Evolutionary conservation across 2,797 vertebrate species (phyloP), one percentile per base, ranked within the genome.

Genomic region (Macroramphosus scolopax): DNA sequence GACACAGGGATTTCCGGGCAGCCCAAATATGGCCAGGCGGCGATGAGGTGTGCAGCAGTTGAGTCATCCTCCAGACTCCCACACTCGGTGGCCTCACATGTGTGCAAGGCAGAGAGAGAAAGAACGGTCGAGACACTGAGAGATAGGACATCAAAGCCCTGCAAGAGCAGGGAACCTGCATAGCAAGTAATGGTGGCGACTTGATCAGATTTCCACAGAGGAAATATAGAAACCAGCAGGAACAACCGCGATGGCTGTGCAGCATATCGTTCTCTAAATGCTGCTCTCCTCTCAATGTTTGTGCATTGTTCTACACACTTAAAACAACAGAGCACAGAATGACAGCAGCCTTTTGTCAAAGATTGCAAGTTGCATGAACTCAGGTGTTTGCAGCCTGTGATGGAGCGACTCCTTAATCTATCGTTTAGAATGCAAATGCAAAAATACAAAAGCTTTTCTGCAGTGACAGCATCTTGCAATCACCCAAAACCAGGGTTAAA

Each of bases 31-130:
- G 88, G 89, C 54, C 84, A 69, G 36, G 29, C 77, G 52, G 54
- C 7, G 59, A 88, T 88, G 89, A 89, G 82, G 88, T 88, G 87
- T 87, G 84, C 85, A 84, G 77, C 59, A 78, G 72, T 87, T 91
- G 89, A 90, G 73, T 91, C 89, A 91, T 84, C 76, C 30, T 15
- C 32, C 48, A 62, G 68, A 83, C 85, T 83, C 82, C 84, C 77
- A 85, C 83, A 63, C 77, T 75, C 76, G 14, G 40, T 4, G 36
- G 47, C 67, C 67, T 72, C 60, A 44, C 70, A 79, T 84, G 72
- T 83, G 81, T 81, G 67, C 64, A 77, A 83, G 78, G 58, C 53
- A 58, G 63, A 66, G 68, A 77, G 54, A 12, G 58, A 66, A 37
- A 61, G 43, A n/a, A 40, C 50, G 55, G 56, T 35, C 17, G 17